Conservation (phyloP, 2,888 invertebrate species). For the Drosophila basisetae region DNA sequence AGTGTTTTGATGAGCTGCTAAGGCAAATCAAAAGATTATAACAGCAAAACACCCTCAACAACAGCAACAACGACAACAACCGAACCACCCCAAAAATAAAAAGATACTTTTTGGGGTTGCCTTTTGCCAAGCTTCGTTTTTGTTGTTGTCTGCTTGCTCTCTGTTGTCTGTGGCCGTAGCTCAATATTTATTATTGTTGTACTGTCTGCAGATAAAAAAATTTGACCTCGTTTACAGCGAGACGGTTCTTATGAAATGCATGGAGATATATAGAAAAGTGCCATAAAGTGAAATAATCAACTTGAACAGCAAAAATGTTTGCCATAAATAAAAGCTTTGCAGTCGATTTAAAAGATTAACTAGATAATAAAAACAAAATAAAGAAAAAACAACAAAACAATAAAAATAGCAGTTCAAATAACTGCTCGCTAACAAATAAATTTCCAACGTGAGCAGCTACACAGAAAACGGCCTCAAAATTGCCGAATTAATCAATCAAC, state of each 20-base stretch:
- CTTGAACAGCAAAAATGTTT: conserved; percentile 57
- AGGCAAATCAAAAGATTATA: conserved; percentile 46
- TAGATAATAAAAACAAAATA: conserved; percentile 7
- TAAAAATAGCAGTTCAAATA: conserved; percentile 32
- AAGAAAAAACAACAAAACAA: conserved; percentile 11
- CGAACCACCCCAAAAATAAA: conserved; percentile 16
- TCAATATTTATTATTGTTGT: conserved; percentile 67
- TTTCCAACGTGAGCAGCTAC: conserved; percentile 9
- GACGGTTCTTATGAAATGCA: conserved; percentile 26
- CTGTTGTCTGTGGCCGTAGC: conserved; percentile 67
- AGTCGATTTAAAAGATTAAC: conserved; percentile 10
- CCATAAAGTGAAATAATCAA: conserved; percentile 35
- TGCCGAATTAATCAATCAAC: conserved; percentile 82
- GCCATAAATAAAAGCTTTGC: conserved; percentile 63
- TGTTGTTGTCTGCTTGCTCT: conserved; percentile 42
- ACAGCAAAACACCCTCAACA: conserved; percentile 41
- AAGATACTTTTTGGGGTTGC: conserved; percentile 41
- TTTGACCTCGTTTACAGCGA: conserved; percentile 83
- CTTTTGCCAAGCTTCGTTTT: conserved; percentile 13
- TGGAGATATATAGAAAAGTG: conserved; percentile 32
- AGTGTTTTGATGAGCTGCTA: conserved; percentile 55
- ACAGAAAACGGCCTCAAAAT: conserved; percentile 74
- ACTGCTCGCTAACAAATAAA: conserved; percentile 17
- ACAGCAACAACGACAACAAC: conserved; percentile 19
- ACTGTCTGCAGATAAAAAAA: conserved; percentile 67